Base-by-base conservation (phyloP, 2,113 vertebrate species). In the Syngnathus floridae region DNA sequence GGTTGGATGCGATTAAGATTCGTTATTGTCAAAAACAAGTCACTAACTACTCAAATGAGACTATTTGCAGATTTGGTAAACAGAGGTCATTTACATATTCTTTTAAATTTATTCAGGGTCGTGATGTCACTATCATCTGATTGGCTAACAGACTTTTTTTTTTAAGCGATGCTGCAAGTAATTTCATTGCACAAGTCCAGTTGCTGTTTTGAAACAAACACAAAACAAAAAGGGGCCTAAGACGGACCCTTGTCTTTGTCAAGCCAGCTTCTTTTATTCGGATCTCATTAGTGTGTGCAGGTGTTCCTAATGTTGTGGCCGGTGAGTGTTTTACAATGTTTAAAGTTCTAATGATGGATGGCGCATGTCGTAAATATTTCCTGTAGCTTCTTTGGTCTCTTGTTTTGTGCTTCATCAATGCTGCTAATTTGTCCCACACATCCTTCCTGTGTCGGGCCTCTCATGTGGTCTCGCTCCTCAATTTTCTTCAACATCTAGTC, bases 11-110 rank as follows among this genome's bases (percentile, higher is more conserved):
- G 66, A 48, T 55, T 13, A 19, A 67, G 26, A 66, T 2, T 41
- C 1, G 22, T 74, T 72, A 67, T 58, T 75, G 70, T 71, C 49
- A 64, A 43, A 67, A 48, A 56, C 48, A 49, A 49, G 19, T 49
- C 17, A 46, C 43, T 49, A 49, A 49, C 46, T 19, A 19, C 19
- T 49, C 46, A 14, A 45, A 45, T 49, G 6, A 49, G 46, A 49
- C 17, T 19, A n/a, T 49, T 49, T 19, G 43, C 13, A 46, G 43
- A 8, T 49, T 19, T 49, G 19, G 48, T 7, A 49, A 49, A 49
- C 17, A 49, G 46, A 49, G 16, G 19, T 19, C 1, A 49, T n/a
- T 49, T n/a, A 49, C 19, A 49, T 49, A 19, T n/a, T 45, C 1
- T 16, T 4, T 45, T 16, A 11, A 31, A 31, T 31, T 31, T 31